Base-by-base conservation (phyloP, 2,888 invertebrate species). In the Parasteatoda lunata region DNA sequence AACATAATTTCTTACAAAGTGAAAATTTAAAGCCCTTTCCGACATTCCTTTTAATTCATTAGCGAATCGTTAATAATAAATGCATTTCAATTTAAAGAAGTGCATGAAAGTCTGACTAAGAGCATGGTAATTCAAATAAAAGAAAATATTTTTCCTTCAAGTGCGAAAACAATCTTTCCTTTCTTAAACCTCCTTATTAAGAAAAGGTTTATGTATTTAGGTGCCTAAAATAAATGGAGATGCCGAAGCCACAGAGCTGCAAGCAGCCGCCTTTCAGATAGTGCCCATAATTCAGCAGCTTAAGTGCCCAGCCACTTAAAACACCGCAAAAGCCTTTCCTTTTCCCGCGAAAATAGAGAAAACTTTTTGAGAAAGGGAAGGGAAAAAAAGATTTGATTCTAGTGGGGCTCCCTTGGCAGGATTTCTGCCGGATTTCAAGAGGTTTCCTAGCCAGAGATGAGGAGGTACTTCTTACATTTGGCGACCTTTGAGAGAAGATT, bases 241-340 rank as follows among this genome's bases (percentile, higher is more conserved):
- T 59, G 59, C 59, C 59, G 59, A 59, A 13, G 59, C 59, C 9
- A 59, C 4, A 30, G 30, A 30, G 30, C 30, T 30, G 30, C 30
- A 30, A 59, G n/a, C 11, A 59, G 59, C 59, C n/a, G 11, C 59
- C n/a, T 59, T 59, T n/a, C n/a, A n/a, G 59, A 8, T 13, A n/a
- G n/a, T n/a, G 59, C 59, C n/a, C 59, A n/a, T 59, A 13, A 59
- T n/a, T 59, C 59, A 59, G 59, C 9, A n/a, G 59, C 59, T 59
- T 59, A 59, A 59, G 59, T 59, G 59, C 59, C 59, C 59, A 59
- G n/a, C 59, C 59, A 59, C 59, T 59, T 59, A 59, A 59, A n/a
- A 59, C 59, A 59, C 59, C 59, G 59, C 59, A 59, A 9, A 59
- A 9, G 11, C 9, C 59, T 59, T n/a, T 59, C 11, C 59, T 59